These are phyloP conservation scores for Falco concolor DNA, from an alignment of 2,797 vertebrate genomes.

Conservation along the genomic window DNA sequence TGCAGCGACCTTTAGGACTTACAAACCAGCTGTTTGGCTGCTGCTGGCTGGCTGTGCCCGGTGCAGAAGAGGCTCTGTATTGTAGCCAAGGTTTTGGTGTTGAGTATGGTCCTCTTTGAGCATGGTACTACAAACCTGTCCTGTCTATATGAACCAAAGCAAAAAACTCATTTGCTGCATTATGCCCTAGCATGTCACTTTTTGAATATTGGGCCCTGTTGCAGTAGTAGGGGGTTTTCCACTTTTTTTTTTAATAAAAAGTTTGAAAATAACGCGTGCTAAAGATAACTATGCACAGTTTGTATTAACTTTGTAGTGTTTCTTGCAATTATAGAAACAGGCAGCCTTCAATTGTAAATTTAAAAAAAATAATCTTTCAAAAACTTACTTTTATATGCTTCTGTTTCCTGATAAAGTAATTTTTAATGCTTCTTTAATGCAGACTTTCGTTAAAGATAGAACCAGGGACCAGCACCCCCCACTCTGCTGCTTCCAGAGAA, in stretches of 20 bases:
- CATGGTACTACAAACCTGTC: neutral
- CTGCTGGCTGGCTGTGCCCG: no score
- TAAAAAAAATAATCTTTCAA: neutral
- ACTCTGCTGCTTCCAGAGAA: conserved; percentile 90
- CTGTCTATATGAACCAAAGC: neutral
- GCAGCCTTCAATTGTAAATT: neutral
- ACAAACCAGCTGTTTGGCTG: neutral
- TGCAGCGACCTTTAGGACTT: no score
- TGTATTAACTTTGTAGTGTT: neutral
- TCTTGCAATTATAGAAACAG: neutral
- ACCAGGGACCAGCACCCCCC: conserved; percentile 93
- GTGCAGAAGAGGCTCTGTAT: neutral
- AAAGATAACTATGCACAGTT: neutral
- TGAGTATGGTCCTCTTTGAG: neutral
- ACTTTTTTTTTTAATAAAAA: neutral
- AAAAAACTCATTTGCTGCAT: neutral
- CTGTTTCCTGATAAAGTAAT: neutral
- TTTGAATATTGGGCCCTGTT: neutral
- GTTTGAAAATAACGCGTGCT: neutral
- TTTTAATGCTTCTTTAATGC: conserved; percentile 56
- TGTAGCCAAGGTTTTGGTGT: neutral
- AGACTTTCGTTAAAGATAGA: conserved; percentile 98
- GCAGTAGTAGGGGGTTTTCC: neutral
- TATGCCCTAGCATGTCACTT: neutral
- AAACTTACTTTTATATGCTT: neutral